Evolutionary conservation across 2,888 invertebrate genomes (phyloP).

Genomic region (Nyleta sp.): DNA sequence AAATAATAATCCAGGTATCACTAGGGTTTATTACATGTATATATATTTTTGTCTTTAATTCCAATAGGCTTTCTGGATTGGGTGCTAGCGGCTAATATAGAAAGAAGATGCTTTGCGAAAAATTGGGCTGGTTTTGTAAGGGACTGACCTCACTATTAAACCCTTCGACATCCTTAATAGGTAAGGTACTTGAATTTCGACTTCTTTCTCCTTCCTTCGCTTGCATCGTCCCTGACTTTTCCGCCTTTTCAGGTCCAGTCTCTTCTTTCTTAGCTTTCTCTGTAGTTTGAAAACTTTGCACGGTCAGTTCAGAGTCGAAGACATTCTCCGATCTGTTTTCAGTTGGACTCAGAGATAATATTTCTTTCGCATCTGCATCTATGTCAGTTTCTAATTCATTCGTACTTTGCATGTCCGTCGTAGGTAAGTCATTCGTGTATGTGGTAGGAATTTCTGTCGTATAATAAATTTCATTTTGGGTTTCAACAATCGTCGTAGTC

Average conservation of each 20-base stretch:
- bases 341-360: slow-evolving; percentile 28
- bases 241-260: slow-evolving; percentile 41
- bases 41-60: slow-evolving; percentile 48
- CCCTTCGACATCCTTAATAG: slow-evolving; percentile 65
- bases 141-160: slow-evolving; percentile 73
- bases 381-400: neutral
- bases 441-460: neutral
- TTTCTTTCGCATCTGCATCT: neutral
- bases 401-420: neutral
- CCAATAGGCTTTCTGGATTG: slow-evolving; percentile 56
- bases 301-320: slow-evolving; percentile 60
- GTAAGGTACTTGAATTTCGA: slow-evolving; percentile 41
- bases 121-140: slow-evolving; percentile 52
- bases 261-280: slow-evolving; percentile 41
- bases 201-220: slow-evolving; percentile 39
- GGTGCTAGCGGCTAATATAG: slow-evolving; percentile 62
- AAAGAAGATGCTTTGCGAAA: slow-evolving; percentile 63
- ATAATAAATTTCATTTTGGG: neutral
- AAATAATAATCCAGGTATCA: slow-evolving; percentile 48
- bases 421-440: neutral
- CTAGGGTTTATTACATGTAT: slow-evolving; percentile 32
- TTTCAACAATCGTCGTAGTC: too few relatives aligned
- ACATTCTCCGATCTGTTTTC: slow-evolving; percentile 11
- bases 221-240: slow-evolving; percentile 32
- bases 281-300: slow-evolving; percentile 66